These are phyloP conservation scores for Sarcophaga rosellei DNA, from an alignment of 2,888 invertebrate species.

Conservation along the genomic window DNA sequence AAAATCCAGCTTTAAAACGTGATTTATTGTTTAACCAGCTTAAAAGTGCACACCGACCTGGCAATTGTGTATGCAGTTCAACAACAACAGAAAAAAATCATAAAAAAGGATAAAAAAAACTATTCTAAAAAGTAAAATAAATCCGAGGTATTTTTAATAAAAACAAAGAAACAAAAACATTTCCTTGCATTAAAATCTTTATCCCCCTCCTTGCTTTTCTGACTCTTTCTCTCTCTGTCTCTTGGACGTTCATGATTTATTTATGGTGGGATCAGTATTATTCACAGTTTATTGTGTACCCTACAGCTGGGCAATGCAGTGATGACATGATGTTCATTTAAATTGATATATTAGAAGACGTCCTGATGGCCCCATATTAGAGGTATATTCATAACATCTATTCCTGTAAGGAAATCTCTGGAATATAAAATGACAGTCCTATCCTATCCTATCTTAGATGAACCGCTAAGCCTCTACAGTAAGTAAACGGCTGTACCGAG, in stretches of 20 bases:
- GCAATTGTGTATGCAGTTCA: conserved; percentile 14
- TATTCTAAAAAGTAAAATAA: no score
- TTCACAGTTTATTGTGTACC: background rate
- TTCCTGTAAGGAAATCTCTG: no score
- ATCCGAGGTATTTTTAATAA: no score
- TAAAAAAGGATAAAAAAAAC: background rate
- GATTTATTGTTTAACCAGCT: conserved; percentile 58
- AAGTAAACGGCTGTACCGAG: no score
- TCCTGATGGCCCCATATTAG: no score
- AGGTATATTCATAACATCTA: no score
- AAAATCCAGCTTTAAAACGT: conserved; percentile 59
- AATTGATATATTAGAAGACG: no score
- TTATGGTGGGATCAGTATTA: background rate
- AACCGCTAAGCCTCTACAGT: no score
- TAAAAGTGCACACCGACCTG: conserved; percentile 39
- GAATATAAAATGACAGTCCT: no score
- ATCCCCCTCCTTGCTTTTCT: background rate
- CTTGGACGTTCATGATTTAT: conserved; percentile 21
- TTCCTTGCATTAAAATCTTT: conserved; percentile 29
- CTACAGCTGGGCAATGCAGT: background rate
- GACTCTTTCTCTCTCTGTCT: no score
- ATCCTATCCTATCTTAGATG: no score
- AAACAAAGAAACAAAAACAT: background rate
- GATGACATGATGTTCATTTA: no score
- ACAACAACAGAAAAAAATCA: conserved; percentile 1